Conservation (phyloP, 2,797 vertebrate genomes). For the Benthosema pterotum region DNA sequence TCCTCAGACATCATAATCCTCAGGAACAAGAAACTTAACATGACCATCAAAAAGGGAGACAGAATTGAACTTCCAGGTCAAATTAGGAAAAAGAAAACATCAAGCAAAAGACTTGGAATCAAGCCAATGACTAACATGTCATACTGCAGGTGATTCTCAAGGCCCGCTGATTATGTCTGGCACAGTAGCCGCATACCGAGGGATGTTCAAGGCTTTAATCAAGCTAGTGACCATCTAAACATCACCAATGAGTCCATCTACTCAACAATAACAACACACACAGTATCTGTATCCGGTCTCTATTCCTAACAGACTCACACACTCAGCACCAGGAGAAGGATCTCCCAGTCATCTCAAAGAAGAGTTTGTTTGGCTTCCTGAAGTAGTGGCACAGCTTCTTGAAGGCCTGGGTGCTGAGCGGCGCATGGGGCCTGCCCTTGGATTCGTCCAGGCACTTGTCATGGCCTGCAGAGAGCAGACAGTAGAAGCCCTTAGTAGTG, state of each 20-base stretch:
- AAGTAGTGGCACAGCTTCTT: slow-evolving; percentile 82
- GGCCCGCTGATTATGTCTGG: slow-evolving; percentile 56
- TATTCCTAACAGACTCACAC: slow-evolving; percentile 33
- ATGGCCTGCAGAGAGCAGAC: slow-evolving; percentile 78
- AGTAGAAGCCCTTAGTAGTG: slow-evolving; percentile 87
- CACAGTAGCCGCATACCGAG: slow-evolving; percentile 42
- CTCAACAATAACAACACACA: slow-evolving; percentile 26
- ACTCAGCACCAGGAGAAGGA: slow-evolving; percentile 85
- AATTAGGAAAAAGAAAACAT: no score
- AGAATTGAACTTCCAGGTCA: no score
- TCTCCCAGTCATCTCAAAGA: slow-evolving; percentile 84
- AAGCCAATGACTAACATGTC: background rate
- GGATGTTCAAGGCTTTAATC: slow-evolving; percentile 9
- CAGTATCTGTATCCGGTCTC: background rate
- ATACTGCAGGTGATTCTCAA: slow-evolving; percentile 2
- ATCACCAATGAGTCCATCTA: no score
- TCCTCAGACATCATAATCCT: background rate
- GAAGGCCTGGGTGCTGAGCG: slow-evolving; percentile 72
- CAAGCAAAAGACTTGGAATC: no score
- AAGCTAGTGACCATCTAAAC: slow-evolving; percentile 21
- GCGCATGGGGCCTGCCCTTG: slow-evolving; percentile 83
- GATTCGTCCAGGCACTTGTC: slow-evolving; percentile 86
- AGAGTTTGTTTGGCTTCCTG: slow-evolving; percentile 77
- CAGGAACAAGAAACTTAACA: background rate
- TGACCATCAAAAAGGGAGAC: no score